Evolutionary conservation across 2,113 vertebrate genomes (phyloP).

Genomic region (cattle (Bos taurus)): ARS-UCD2.0 NC_037333.1:48502501-48503000

Average conservation of each 20-base stretch:
- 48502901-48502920: too few relatives aligned
- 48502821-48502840: too few relatives aligned
- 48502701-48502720: not conserved
- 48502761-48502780: too few relatives aligned
- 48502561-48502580: not conserved
- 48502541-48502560: not conserved
- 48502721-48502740: not conserved
- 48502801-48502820: too few relatives aligned
- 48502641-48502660: not conserved
- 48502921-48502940: too few relatives aligned
- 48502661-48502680: not conserved
- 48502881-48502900: too few relatives aligned
- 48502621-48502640: not conserved
- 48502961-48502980: not conserved
- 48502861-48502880: too few relatives aligned
- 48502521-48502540: not conserved
- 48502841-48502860: too few relatives aligned
- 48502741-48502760: accelerated
- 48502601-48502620: not conserved
- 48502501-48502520: not conserved
- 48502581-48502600: not conserved
- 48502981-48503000: not conserved
- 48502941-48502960: constrained; percentile 1
- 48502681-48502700: not conserved
- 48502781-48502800: too few relatives aligned